Conservation (phyloP, 2,113 vertebrate genomes). For the Xiphorhynchus elegans region DNA sequence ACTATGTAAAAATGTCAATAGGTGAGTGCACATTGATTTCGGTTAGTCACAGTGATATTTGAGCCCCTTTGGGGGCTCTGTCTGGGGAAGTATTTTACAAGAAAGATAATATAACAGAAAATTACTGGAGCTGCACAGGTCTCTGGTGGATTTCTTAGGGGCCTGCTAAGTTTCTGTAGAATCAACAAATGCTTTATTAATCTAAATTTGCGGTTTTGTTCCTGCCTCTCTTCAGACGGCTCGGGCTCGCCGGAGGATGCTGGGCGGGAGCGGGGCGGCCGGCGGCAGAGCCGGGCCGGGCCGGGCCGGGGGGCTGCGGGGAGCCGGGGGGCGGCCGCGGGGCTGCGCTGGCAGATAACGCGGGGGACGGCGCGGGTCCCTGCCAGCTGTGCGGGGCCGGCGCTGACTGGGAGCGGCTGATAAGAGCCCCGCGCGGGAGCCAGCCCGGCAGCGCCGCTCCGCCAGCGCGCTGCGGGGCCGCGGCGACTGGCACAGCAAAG, state of each 20-base stretch:
- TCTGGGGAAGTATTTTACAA: conserved; percentile 85
- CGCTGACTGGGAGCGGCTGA: conserved; percentile 90
- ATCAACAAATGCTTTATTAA: conserved; percentile 88
- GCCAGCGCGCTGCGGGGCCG: too few relatives aligned
- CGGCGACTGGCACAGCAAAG: too few relatives aligned
- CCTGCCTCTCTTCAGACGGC: conserved; percentile 76
- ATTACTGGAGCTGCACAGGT: conserved; percentile 82
- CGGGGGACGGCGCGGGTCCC: conserved; percentile 76
- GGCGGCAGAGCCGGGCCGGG: not conserved
- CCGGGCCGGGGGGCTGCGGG: not conserved
- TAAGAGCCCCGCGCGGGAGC: conserved; percentile 86
- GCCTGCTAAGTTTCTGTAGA: conserved; percentile 85
- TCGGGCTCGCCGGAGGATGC: conserved; percentile 77
- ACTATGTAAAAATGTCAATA: conserved; percentile 89
- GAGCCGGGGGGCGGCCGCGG: conserved; percentile 34
- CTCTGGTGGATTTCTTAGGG: conserved; percentile 83
- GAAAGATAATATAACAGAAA: conserved; percentile 87
- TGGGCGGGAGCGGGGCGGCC: conserved; percentile 63
- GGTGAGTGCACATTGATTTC: conserved; percentile 86
- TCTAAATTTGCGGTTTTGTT: conserved; percentile 86
- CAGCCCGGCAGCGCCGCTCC: not conserved
- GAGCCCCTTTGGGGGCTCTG: conserved; percentile 82
- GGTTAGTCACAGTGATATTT: conserved; percentile 86
- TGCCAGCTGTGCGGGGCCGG: conserved; percentile 84
- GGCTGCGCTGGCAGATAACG: conserved; percentile 92